Evolutionary conservation across 2,888 invertebrate genomes (phyloP), one percentile per base, ranked within the genome.

Genomic region (Nomada fucata): DNA sequence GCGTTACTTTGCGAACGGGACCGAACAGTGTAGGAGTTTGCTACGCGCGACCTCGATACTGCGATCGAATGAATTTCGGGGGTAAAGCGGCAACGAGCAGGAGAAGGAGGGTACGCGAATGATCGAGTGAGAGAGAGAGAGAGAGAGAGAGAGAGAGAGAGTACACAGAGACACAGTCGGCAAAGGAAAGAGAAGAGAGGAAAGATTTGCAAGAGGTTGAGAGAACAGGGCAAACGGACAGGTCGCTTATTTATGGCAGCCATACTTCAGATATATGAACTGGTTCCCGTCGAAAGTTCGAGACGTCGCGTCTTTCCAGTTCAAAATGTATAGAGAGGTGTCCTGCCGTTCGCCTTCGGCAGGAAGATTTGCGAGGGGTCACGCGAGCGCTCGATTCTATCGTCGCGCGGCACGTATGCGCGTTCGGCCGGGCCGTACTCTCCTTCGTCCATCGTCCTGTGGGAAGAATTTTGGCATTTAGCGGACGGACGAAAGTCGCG

Each of bases 231-330:
- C 91, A 90, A 92, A 91, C 92, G 92, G 93, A 93, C 93, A 92
- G 93, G 88, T 90, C 91, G 91, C 91, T 93, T 93, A 93, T 93
- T 93, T 93, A 93, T 93, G 92, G 93, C 92, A 91, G 93, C 92
- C 92, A 93, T 93, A 93, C 93, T 92, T 93, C 91, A 93, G 93
- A 93, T 93, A 93, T 93, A 93, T 93, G 93, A 93, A 93, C 93
- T 93, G 93, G 93, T 93, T 92, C 92, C 92, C 92, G 93, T 93
- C 93, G 92, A 93, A 93, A 93, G 92, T 93, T 93, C 91, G 91
- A 93, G 93, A 93, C 84, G 88, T 84, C 47, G 90, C 93, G 91
- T 93, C 93, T 93, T 92, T 92, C 91, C 92, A 90, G 91, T 92
- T 92, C 87, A 91, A 93, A 93, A 93, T 93, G 92, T 93, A 92